Percentiles rank a stretch among this genome's conserved stretches.
phyloP scores from a whole-genome alignment of 2,797 vertebrate species.

The Gadopsis marmoratus region DNA sequence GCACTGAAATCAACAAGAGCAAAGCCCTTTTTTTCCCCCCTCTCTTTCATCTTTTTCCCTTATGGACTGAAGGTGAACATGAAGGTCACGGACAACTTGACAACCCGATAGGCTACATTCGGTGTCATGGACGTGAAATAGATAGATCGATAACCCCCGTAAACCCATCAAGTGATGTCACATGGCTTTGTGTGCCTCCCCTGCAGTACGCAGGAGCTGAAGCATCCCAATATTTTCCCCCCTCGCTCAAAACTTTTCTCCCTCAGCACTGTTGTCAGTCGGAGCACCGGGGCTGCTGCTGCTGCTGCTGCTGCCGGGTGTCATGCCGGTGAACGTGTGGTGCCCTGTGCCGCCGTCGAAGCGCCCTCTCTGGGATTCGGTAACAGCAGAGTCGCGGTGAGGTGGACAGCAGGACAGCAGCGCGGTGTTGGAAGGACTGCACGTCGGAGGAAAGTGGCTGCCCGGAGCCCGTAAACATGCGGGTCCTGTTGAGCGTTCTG shows the following conservation, averaged over 20 bases:
- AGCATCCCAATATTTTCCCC: slow-evolving; percentile 55
- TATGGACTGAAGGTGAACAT: slow-evolving; percentile 20
- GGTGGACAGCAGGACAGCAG: slow-evolving; percentile 37
- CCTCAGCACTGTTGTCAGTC: slow-evolving; percentile 55
- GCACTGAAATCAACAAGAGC: background rate
- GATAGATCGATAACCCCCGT: slow-evolving; percentile 19
- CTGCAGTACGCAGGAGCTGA: slow-evolving; percentile 64
- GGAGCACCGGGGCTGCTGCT: slow-evolving; percentile 34
- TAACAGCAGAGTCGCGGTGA: slow-evolving; percentile 20
- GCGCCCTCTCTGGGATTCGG: slow-evolving; percentile 56
- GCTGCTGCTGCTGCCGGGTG: slow-evolving; percentile 18
- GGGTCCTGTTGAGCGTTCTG: slow-evolving; percentile 86
- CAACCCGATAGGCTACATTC: background rate
- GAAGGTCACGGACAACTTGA: background rate
- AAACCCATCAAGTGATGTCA: slow-evolving; percentile 85
- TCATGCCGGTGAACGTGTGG: slow-evolving; percentile 63
- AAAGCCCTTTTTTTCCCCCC: background rate
- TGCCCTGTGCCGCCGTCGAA: slow-evolving; percentile 52
- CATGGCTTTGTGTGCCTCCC: slow-evolving; percentile 83
- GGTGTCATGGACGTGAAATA: background rate
- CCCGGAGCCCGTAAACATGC: slow-evolving; percentile 88
- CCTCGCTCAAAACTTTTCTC: slow-evolving; percentile 85
- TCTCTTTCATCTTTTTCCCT: background rate
- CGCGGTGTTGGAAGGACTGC: slow-evolving; percentile 74
- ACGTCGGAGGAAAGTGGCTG: slow-evolving; percentile 75